Base-by-base conservation (phyloP, 2,797 vertebrate genomes). In the Spheniscus humboldti region DNA sequence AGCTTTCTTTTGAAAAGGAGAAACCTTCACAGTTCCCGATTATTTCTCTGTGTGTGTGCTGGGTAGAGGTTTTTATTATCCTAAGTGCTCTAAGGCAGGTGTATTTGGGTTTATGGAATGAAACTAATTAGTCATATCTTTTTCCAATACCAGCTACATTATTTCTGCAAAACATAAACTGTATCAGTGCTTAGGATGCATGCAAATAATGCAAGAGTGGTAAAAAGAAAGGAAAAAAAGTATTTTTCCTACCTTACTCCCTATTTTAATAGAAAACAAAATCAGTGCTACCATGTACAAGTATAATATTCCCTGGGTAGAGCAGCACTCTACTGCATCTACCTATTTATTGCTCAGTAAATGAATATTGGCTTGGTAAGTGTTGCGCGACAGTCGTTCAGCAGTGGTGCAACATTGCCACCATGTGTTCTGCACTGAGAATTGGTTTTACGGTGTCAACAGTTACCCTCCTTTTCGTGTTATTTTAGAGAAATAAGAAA, bases 381-480 rank as follows among this genome's bases (percentile, higher is more conserved):
- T 8, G 60, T 55, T 5, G 5, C 39, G 45, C 5, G 4, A 18
- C 53, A 33, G 35, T 45, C 6, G 4, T 78, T 60, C 53, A 96
- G 92, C 22, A 86, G 87, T 11, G 27, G 87, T 96, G 57, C 97
- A 97, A 98, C 94, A 97, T 30, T 98, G 98, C 98, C 98, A 97
- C 96, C 98, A 4, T 77, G 98, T 97, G 98, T 82, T 79, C 41
- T 1, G 22, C 11, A 5, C 12, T 0, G 4, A 82, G 57, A 97
- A 80, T 2, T 55, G 23, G 17, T 25, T 67, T 30, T 28, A 43
- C 2, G 0, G 19, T 66, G 33, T 20, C 64, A 14, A 3, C 8
- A 16, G 6, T 25, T 37, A 60, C 28, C 11, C 5, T 78, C 31
- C 22, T 63, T n/a, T 28, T 27, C 2, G 2, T 2, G 3, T 6